A percentile compares a stretch with the other conserved stretches of the same genome.
Evolutionary conservation across 2,113 vertebrate species (phyloP).

Genomic region (Ptilonorhynchus violaceus): DNA sequence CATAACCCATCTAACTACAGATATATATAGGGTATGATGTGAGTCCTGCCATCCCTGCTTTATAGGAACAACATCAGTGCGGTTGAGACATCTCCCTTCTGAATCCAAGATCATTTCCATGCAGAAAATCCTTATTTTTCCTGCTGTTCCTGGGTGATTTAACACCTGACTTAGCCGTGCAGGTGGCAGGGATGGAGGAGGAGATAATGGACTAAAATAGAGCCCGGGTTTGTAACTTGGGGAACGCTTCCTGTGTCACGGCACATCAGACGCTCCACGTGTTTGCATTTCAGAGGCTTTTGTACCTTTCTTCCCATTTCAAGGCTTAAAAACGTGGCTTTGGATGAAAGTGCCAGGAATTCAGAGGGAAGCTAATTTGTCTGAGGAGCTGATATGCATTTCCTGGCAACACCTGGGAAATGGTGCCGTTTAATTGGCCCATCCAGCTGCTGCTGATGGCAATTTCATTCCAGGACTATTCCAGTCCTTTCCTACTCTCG

Average conservation of each 20-base stretch:
- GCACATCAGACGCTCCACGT: background rate
- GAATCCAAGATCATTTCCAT: background rate
- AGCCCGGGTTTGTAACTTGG: background rate
- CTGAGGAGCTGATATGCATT: background rate
- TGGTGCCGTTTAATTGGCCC: constrained; percentile 7
- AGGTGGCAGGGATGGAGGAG: background rate
- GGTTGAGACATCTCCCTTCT: background rate
- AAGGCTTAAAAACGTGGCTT: background rate
- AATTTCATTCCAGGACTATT: constrained; percentile 11
- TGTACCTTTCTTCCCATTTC: background rate
- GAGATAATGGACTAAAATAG: background rate
- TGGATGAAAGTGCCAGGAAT: background rate
- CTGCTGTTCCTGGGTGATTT: background rate
- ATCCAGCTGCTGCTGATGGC: background rate
- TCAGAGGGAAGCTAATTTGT: background rate
- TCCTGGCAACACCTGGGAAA: constrained; percentile 21
- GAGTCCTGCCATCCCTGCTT: background rate
- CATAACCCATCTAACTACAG: background rate
- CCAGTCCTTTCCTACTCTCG: background rate
- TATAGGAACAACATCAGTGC: background rate
- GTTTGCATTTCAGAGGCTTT: background rate
- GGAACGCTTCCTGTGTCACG: background rate
- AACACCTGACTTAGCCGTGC: background rate
- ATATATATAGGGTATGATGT: fast-evolving
- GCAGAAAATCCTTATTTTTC: background rate